Percentiles rank a stretch among this genome's conserved stretches.
Conservation (phyloP, 2,113 vertebrate species). For the Motacilla tschutschensis region DNA sequence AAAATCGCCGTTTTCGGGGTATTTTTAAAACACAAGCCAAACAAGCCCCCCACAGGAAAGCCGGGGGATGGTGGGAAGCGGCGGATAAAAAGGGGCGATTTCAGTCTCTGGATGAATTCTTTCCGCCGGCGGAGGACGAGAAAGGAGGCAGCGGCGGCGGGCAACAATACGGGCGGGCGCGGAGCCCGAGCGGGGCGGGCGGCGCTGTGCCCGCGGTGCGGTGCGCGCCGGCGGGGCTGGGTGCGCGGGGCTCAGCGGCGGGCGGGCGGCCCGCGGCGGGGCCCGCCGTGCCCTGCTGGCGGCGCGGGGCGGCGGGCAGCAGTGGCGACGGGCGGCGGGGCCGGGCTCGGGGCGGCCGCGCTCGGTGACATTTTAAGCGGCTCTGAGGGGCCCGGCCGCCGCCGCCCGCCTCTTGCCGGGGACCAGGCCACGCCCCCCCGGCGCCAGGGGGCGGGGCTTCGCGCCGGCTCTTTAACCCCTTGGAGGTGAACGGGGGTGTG, state of each 20-base stretch:
- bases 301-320: no score
- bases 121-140: not conserved
- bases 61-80: not conserved
- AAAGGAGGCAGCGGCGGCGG: not conserved
- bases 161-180: constrained; percentile 26
- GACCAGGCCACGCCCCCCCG: constrained; percentile 10
- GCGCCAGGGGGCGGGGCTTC: not conserved
- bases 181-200: not conserved
- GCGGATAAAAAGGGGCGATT: not conserved
- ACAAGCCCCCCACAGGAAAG: not conserved
- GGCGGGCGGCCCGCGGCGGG: no score
- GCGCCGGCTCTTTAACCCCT: constrained; percentile 16
- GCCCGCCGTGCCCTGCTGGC: no score
- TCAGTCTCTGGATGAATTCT: not conserved
- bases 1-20: constrained; percentile 18
- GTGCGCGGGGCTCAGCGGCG: no score
- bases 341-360: not conserved
- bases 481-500: not conserved
- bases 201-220: not conserved
- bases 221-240: no score
- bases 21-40: not conserved
- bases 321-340: no score
- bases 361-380: constrained; percentile 65
- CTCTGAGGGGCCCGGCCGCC: constrained; percentile 57
- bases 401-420: constrained; percentile 51